Evolutionary conservation across 2,888 invertebrate genomes (phyloP), one percentile per base, ranked within the genome.

Genomic region (Blomia tropicalis): DNA sequence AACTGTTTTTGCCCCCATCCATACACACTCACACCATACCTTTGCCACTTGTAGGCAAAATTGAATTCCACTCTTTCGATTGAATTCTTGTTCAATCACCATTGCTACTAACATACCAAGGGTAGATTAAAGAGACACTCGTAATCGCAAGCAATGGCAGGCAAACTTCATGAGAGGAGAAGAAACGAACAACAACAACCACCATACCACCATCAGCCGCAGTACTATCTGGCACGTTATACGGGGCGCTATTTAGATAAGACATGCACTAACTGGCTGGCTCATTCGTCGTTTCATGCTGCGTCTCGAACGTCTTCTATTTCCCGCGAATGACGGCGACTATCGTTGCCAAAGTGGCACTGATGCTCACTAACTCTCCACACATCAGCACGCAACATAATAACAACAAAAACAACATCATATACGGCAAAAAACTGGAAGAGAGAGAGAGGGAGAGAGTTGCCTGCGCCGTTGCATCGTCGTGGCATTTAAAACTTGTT

Each of bases 161-260:
- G n/a, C n/a, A n/a, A n/a, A n/a, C n/a, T n/a, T n/a, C n/a, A n/a
- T n/a, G n/a, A n/a, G n/a, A n/a, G n/a, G n/a, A n/a, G n/a, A n/a
- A n/a, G n/a, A n/a, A n/a, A n/a, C n/a, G n/a, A n/a, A n/a, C n/a
- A n/a, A n/a, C n/a, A n/a, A n/a, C n/a, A n/a, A n/a, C n/a, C n/a
- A n/a, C n/a, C n/a, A n/a, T n/a, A n/a, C n/a, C 41, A 41, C 41
- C 14, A n/a, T 14, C 41, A 41, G 41, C 41, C 14, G 14, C 41
- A 41, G 14, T 41, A n/a, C 51, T 14, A 47, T 47, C 51, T 47
- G 51, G 51, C 51, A 47, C 51, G 22, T 47, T 47, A 14, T 47
- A n/a, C n/a, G n/a, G 5, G 51, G 51, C 22, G 51, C 51, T 47
- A 47, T 47, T 47, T 47, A 47, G 51, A 47, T 47, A 47, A 47